Evolutionary conservation across 2,113 vertebrate species (phyloP).

Genomic region (Crotalus tigris): DNA sequence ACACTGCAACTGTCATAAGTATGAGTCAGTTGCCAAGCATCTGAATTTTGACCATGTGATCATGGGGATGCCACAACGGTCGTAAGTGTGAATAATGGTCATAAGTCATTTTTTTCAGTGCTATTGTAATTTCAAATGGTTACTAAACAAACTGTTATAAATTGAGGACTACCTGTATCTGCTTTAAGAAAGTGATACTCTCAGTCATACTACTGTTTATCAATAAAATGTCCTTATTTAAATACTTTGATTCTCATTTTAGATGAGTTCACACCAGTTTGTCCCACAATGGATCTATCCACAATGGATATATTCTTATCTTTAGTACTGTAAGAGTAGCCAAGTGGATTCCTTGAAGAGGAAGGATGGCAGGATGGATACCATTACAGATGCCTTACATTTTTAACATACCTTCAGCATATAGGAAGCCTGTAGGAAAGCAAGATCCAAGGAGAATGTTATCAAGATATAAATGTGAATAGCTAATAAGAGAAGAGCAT

Average conservation of each 20-base stretch:
- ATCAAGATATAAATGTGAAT: constrained; percentile 38
- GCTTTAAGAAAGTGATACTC: background rate
- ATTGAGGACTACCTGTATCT: background rate
- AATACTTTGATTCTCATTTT: background rate
- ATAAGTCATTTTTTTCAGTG: background rate
- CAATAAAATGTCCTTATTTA: background rate
- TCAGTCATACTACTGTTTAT: background rate
- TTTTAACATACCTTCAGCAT: background rate
- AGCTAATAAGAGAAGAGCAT: constrained; percentile 20
- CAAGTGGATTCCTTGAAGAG: background rate
- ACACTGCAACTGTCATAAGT: background rate
- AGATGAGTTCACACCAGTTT: background rate
- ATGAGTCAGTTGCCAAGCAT: background rate
- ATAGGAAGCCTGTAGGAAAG: background rate
- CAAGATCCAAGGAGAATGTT: background rate
- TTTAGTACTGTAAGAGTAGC: background rate
- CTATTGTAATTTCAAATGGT: background rate
- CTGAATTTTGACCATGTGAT: background rate
- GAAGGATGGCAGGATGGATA: too few relatives aligned
- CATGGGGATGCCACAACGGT: background rate
- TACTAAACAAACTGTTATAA: background rate
- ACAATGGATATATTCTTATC: background rate
- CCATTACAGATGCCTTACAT: background rate
- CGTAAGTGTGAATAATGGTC: background rate
- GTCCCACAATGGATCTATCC: background rate